Conservation (phyloP, 2,113 vertebrate species). For the Dunckerocampus dactyliophorus region DNA sequence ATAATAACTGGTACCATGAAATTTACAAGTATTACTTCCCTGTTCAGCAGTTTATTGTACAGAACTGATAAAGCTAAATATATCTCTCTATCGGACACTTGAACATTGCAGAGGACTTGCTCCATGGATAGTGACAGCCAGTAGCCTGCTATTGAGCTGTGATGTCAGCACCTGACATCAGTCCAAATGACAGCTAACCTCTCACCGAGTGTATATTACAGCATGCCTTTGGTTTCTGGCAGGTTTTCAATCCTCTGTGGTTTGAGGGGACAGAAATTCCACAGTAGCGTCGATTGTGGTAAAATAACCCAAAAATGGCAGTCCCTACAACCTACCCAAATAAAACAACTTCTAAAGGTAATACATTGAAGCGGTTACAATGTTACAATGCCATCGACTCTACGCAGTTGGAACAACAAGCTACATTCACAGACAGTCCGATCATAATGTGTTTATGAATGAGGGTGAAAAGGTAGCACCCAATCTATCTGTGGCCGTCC, state of each 20-base stretch:
- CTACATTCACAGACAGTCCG: no score
- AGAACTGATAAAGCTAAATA: not conserved
- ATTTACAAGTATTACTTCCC: not conserved
- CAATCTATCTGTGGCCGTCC: no score
- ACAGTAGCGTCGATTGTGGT: not conserved
- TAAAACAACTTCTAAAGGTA: no score
- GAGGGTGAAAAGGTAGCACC: no score
- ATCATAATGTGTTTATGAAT: no score
- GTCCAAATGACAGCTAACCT: constrained; percentile 28
- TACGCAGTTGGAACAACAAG: no score
- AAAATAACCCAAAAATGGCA: not conserved
- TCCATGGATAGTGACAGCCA: constrained; percentile 12
- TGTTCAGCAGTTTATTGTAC: not conserved
- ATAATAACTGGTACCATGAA: no score
- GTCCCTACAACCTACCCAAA: no score
- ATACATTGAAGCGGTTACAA: no score
- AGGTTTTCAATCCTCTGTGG: not conserved
- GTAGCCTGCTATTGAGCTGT: constrained; percentile 39
- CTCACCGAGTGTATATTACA: constrained; percentile 21
- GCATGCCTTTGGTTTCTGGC: constrained; percentile 3
- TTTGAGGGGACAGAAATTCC: constrained; percentile 12
- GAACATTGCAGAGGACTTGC: constrained; percentile 6
- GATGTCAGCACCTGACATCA: constrained; percentile 34
- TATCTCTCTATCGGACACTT: constrained; percentile 9
- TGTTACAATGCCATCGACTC: no score